phyloP scores from a whole-genome alignment of 2,888 invertebrate genomes.

The Cryptocheilus praepositus region DNA sequence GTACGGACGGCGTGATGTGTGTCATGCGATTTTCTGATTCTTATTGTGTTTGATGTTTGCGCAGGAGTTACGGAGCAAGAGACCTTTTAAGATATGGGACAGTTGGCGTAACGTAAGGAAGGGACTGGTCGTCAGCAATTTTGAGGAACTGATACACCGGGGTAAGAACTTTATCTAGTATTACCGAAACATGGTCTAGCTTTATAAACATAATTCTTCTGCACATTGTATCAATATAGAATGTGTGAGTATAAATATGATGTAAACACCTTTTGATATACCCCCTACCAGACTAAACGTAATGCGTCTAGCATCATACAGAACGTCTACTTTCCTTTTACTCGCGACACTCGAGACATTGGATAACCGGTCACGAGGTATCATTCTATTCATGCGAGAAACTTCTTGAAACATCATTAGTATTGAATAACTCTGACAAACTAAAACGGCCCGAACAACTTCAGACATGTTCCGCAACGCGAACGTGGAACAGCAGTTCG shows the following conservation, averaged over 20 bases:
- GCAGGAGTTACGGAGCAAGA: constrained; percentile 95
- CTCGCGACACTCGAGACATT: constrained; percentile 19
- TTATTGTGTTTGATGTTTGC: constrained; percentile 49
- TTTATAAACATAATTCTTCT: too few species aligned
- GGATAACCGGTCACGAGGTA: constrained; percentile 16
- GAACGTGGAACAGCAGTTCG: too few species aligned
- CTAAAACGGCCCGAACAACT: too few species aligned
- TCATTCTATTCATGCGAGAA: background rate
- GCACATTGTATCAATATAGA: too few species aligned
- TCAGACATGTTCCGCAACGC: too few species aligned
- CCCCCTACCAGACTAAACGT: too few species aligned
- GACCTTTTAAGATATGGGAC: constrained; percentile 98
- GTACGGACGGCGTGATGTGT: too few species aligned
- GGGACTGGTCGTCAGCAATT: constrained; percentile 93
- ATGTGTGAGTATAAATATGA: too few species aligned
- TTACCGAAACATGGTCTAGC: too few species aligned
- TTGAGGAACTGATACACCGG: constrained; percentile 90
- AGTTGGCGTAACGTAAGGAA: constrained; percentile 94
- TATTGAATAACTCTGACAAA: too few species aligned
- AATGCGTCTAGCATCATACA: background rate
- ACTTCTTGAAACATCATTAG: background rate
- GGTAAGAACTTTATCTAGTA: constrained; percentile 76
- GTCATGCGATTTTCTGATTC: too few species aligned
- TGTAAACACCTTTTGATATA: too few species aligned
- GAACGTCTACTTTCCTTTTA: constrained; percentile 8